Base-by-base conservation (phyloP, 2,113 vertebrate genomes). In the Cottus gobio region DNA sequence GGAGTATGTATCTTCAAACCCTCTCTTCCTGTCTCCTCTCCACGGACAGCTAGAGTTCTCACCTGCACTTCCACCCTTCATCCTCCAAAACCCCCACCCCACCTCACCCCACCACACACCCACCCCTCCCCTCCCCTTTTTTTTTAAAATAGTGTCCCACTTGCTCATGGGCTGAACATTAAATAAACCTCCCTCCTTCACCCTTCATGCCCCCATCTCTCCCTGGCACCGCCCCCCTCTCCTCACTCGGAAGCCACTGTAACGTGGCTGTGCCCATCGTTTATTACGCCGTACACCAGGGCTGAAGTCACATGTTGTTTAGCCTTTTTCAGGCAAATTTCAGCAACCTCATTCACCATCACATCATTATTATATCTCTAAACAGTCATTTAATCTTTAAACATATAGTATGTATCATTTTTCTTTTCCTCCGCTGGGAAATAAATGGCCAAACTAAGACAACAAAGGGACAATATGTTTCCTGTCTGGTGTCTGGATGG, bases 111-210 rank as follows among this genome's bases (percentile, higher is more conserved):
- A 15, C 50, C 69, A 12, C 68, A 39, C 48, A 16, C 10, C 58
- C 50, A 3, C 46, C 8, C 54, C 58, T 39, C 62, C 48, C 64
- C 22, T 65, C 12, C 58, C 58, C 54, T 1, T 4, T 73, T 87
- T 84, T 79, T 34, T 5, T 5, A 50, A 84, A 91, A 85, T 72
- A 80, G 79, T 87, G 92, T 90, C 91, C 91, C 89, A 93, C 85
- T 91, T 92, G 89, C 89, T 89, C 90, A 87, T 84, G 77, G 50
- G 74, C 81, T 95, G 92, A 95, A 91, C 92, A 92, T 94, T 94
- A 93, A 94, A 89, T 91, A 94, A 88, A 91, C 87, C 83, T 89
- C 85, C 85, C 83, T 81, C 85, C 85, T 87, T 91, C 89, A 90
- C 85, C 84, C 84, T 80, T 79, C 72, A 71, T 83, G 75, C 71